These are phyloP conservation scores for Mechanitis mazaeus DNA, from an alignment of 2,888 invertebrate species.

Conservation along the genomic window DNA sequence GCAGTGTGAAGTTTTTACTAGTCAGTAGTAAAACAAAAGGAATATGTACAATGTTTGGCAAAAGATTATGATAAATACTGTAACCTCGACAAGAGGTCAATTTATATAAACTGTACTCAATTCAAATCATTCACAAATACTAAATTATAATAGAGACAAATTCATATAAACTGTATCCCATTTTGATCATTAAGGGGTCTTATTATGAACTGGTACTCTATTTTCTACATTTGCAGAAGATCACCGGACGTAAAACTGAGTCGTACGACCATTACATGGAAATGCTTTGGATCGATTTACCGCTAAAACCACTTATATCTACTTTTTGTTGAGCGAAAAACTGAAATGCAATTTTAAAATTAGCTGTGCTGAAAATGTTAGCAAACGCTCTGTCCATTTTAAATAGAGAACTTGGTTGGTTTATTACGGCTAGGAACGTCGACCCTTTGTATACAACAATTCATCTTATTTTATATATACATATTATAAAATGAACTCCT, in stretches of 20 bases:
- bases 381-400: conserved; percentile 20
- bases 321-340: conserved; percentile 46
- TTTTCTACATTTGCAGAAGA: conserved; percentile 17
- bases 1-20: no score
- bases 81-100: no score
- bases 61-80: neutral
- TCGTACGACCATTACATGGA: conserved; percentile 54
- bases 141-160: no score
- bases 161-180: no score
- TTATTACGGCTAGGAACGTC: neutral
- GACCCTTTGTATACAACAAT: neutral
- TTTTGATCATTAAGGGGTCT: neutral
- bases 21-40: no score
- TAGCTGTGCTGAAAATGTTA: conserved; percentile 25
- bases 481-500: no score
- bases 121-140: no score
- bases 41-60: no score
- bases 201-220: neutral
- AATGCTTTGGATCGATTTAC: conserved; percentile 68
- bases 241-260: conserved; percentile 21
- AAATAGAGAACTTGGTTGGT: conserved; percentile 8
- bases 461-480: conserved; percentile 5
- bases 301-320: conserved; percentile 51
- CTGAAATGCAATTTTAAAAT: conserved; percentile 41
- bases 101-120: no score